Conservation (phyloP, 1,140 invertebrate genomes). For the Sinella curviseta region DNA sequence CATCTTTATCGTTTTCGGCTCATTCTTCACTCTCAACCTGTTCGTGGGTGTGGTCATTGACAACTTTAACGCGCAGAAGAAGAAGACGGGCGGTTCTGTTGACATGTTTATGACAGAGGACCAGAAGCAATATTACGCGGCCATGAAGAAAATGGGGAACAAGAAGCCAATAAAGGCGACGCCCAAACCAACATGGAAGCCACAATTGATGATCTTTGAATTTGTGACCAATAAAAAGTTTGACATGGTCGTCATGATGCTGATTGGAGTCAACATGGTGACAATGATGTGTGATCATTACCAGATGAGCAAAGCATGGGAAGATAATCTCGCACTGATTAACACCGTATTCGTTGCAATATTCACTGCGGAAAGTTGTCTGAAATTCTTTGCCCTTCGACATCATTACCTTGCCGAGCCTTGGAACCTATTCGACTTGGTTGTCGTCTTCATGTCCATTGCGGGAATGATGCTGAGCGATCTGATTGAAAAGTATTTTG, state of each 20-base stretch:
- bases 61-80: too few relatives aligned
- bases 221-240: conserved; percentile 97
- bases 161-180: conserved; percentile 1
- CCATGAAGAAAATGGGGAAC: too few relatives aligned
- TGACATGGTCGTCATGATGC: conserved; percentile 99
- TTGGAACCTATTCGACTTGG: conserved; percentile 60
- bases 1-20: too few relatives aligned
- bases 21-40: too few relatives aligned
- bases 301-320: neutral
- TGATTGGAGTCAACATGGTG: conserved; percentile 97
- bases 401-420: conserved; percentile 65
- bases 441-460: conserved; percentile 54
- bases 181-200: neutral
- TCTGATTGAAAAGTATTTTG: too few relatives aligned
- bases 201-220: conserved; percentile 80
- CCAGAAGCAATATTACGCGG: too few relatives aligned
- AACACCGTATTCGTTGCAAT: conserved; percentile 92
- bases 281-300: conserved; percentile 88
- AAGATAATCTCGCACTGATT: conserved; percentile 59
- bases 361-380: too few relatives aligned
- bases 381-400: too few relatives aligned
- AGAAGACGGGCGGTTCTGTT: too few relatives aligned
- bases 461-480: too few relatives aligned
- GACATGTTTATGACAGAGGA: too few relatives aligned
- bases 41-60: too few relatives aligned